These are phyloP conservation scores for Lepidocyrtinus sp. DNA, from an alignment of 2,888 invertebrate genomes.

Conservation along the genomic window DNA sequence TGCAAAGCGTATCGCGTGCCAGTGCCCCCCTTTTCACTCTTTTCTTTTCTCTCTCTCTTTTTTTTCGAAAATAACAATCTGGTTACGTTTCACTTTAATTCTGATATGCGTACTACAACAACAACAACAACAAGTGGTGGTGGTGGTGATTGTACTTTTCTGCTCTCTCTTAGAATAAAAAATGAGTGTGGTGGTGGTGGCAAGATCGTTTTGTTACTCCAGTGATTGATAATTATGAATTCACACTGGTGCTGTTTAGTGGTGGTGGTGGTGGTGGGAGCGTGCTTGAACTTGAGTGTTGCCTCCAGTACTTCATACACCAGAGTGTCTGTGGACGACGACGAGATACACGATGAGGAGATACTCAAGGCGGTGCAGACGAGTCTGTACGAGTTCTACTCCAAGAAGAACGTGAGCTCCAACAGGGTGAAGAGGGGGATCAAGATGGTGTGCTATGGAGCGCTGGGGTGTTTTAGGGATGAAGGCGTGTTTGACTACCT, in stretches of 20 bases:
- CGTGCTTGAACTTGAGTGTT: too few species aligned
- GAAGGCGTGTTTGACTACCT: constrained; percentile 91
- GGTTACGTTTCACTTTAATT: background rate
- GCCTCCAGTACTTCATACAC: constrained; percentile 27
- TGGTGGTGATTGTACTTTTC: too few species aligned
- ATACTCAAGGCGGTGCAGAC: constrained; percentile 80
- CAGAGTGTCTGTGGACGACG: constrained; percentile 71
- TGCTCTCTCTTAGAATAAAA: too few species aligned
- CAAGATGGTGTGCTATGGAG: constrained; percentile 85
- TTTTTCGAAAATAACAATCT: constrained; percentile 2
- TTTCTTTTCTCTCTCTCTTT: background rate
- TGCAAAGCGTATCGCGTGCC: constrained; percentile 11
- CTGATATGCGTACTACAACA: too few species aligned
- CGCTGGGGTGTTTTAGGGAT: constrained; percentile 91
- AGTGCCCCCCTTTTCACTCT: constrained; percentile 48
- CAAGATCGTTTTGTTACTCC: background rate
- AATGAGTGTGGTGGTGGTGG: background rate
- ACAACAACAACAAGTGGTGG: too few species aligned
- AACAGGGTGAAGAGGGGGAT: constrained; percentile 84
- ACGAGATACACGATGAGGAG: constrained; percentile 81
- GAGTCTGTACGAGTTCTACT: constrained; percentile 74
- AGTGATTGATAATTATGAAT: background rate
- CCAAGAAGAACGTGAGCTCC: constrained; percentile 11
- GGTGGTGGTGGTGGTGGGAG: background rate
- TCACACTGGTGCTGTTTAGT: background rate